A percentile compares a stretch with the other conserved stretches of the same genome.
Evolutionary conservation across 2,113 vertebrate genomes (phyloP).

Genomic region (Sapayoa aenigma): DNA sequence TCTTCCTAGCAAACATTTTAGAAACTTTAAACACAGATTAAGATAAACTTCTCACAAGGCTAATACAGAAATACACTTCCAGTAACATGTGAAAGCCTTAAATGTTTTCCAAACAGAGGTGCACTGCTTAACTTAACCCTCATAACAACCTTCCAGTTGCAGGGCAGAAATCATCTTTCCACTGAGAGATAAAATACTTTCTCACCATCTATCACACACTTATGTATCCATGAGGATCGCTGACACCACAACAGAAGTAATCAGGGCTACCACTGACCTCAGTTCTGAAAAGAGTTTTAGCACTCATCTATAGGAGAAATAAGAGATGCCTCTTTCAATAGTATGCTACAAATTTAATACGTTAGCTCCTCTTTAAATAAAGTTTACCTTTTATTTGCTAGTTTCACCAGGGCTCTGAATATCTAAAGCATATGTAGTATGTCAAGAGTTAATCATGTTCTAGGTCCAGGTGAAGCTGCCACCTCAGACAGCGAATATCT

Average conservation of each 20-base stretch:
- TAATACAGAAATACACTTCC: conserved; percentile 8
- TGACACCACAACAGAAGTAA: accelerated
- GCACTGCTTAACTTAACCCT: background rate
- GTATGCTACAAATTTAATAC: background rate
- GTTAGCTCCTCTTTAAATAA: background rate
- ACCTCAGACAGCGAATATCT: background rate
- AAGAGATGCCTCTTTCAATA: background rate
- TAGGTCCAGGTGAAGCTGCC: background rate
- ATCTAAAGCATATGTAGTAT: background rate
- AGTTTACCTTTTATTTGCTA: background rate
- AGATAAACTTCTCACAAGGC: background rate
- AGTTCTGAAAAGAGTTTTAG: background rate
- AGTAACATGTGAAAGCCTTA: conserved; percentile 16
- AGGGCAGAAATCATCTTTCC: background rate
- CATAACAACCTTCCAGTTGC: background rate
- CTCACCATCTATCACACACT: background rate
- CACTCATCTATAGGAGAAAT: background rate
- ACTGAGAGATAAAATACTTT: background rate
- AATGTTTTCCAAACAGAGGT: conserved; percentile 25
- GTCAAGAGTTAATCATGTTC: background rate
- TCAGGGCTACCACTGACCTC: background rate
- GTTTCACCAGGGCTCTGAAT: background rate
- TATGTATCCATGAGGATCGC: background rate
- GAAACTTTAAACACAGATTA: conserved; percentile 38
- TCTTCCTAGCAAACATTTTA: conserved; percentile 5